A percentile compares a stretch with the other conserved stretches of the same genome.
Evolutionary conservation across 2,797 vertebrate genomes (phyloP).

Genomic region (Diplodus sargus): DNA sequence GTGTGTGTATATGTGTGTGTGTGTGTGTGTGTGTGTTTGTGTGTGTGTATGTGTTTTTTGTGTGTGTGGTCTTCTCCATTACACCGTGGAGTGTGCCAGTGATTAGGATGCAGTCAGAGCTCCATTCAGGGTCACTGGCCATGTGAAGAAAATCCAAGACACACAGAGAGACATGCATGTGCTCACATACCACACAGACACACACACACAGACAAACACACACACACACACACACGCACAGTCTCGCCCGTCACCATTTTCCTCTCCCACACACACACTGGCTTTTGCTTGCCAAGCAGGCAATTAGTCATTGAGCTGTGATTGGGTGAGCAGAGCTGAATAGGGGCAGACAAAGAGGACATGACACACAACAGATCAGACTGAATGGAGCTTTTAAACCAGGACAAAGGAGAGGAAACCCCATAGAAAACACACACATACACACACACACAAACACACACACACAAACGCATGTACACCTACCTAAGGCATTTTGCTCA

Average conservation of each 20-base stretch:
- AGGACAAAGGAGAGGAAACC: constrained; percentile 80
- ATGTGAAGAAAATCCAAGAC: constrained; percentile 76
- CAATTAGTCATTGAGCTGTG: constrained; percentile 88
- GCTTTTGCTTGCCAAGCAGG: constrained; percentile 82
- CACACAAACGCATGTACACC: constrained; percentile 20
- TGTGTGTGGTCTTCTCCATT: constrained; percentile 66
- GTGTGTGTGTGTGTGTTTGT: neutral
- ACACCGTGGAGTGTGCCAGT: constrained; percentile 75
- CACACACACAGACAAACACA: constrained; percentile 41
- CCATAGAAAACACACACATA: constrained; percentile 67
- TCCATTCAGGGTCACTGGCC: constrained; percentile 83
- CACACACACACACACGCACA: constrained; percentile 45
- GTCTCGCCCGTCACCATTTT: constrained; percentile 48
- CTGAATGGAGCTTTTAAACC: constrained; percentile 80
- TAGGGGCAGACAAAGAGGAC: constrained; percentile 83
- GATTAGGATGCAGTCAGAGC: constrained; percentile 76
- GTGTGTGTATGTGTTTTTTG: constrained; percentile 23
- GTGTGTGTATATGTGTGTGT: neutral
- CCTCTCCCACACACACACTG: constrained; percentile 44
- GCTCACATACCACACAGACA: constrained; percentile 34
- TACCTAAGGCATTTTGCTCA: constrained; percentile 50
- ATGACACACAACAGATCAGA: constrained; percentile 81
- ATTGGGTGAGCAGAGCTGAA: constrained; percentile 86
- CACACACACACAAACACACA: constrained; percentile 46
- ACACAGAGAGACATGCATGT: constrained; percentile 49